Percentiles rank a stretch among this genome's conserved stretches.
These are phyloP conservation scores for Mormyrus proboscirostris DNA, from an alignment of 2,797 vertebrate species.

Conservation along the genomic window DNA sequence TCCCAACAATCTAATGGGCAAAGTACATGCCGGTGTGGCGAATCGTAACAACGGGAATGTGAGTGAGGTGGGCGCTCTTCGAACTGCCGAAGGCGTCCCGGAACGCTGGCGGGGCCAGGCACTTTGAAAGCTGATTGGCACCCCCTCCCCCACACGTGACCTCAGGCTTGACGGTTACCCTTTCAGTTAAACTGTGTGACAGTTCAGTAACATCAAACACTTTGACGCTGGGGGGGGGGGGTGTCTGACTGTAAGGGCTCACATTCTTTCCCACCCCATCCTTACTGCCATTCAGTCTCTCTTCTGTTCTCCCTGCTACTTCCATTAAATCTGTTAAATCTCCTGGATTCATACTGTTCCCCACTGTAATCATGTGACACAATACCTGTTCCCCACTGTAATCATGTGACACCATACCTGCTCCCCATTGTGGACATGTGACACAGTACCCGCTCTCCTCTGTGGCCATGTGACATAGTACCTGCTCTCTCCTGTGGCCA, in stretches of 20 bases:
- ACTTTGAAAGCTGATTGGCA: background rate
- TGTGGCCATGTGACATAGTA: slow-evolving; percentile 48
- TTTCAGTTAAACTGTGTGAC: background rate
- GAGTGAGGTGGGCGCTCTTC: background rate
- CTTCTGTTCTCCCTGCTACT: background rate
- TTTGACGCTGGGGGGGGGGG: background rate
- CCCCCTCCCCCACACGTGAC: background rate
- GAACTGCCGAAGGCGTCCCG: background rate
- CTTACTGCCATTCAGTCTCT: background rate
- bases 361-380: background rate
- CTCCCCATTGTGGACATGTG: background rate
- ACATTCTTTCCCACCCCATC: background rate
- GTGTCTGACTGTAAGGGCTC: background rate
- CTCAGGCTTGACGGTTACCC: background rate
- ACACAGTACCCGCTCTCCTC: slow-evolving; percentile 57
- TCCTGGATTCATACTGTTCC: background rate
- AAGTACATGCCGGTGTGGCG: background rate
- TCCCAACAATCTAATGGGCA: background rate
- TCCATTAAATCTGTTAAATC: background rate
- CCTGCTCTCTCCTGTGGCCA: background rate
- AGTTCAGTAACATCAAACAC: background rate
- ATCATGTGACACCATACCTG: background rate
- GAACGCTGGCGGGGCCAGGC: background rate
- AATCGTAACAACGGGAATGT: background rate
- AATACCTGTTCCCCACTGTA: background rate